Conservation (phyloP, 2,113 vertebrate species). For the Euleptes europaea region DNA sequence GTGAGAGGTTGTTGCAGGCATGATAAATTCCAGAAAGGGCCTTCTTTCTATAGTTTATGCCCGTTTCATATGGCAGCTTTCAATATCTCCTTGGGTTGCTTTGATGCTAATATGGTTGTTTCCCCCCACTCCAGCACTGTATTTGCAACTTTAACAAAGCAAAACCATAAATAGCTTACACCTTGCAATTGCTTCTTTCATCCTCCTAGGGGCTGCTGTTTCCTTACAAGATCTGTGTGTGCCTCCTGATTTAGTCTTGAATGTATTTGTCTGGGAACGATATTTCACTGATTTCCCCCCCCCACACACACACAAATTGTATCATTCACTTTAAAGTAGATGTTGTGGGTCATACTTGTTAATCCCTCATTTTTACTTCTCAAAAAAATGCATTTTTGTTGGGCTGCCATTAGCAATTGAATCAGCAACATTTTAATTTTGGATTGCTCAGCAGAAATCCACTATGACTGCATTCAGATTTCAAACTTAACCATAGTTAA, state of each 20-base stretch:
- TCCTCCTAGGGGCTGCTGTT: slow-evolving; percentile 45
- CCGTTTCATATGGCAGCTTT: neutral
- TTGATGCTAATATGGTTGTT: slow-evolving; percentile 6
- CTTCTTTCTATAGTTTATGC: neutral
- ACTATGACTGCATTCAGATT: neutral
- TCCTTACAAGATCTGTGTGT: slow-evolving; percentile 40
- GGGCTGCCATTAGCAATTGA: slow-evolving; percentile 41
- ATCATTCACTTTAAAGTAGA: slow-evolving; percentile 27
- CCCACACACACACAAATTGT: neutral
- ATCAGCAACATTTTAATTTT: slow-evolving; percentile 37
- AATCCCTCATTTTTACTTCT: slow-evolving; percentile 44
- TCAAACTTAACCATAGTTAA: neutral
- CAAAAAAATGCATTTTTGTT: neutral
- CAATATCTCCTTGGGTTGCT: neutral
- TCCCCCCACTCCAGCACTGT: neutral
- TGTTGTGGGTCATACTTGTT: slow-evolving; percentile 39
- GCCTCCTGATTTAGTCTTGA: slow-evolving; percentile 46
- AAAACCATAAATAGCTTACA: slow-evolving; percentile 10
- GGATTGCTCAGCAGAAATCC: neutral
- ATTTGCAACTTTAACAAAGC: slow-evolving; percentile 22
- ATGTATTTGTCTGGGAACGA: slow-evolving; percentile 47
- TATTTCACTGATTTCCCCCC: slow-evolving; percentile 37
- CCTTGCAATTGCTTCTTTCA: slow-evolving; percentile 17
- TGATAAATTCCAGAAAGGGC: neutral
- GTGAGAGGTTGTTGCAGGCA: neutral